Evolutionary conservation across 2,113 vertebrate species (phyloP).

Genomic region (Cathartes aura): DNA sequence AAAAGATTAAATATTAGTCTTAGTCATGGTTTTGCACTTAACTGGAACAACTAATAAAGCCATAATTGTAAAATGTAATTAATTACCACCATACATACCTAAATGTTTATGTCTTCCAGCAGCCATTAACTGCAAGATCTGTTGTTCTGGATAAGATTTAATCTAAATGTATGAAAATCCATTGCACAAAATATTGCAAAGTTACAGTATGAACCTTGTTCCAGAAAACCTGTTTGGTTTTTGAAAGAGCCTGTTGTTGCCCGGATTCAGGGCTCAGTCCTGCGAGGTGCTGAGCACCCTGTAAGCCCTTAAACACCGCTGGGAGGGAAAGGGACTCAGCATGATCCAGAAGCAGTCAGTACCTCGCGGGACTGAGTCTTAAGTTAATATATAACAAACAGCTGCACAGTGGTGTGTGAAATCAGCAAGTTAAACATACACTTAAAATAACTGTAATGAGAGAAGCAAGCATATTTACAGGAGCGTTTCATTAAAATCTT

Average conservation of each 20-base stretch:
- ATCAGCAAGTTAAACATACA: slow-evolving; percentile 70
- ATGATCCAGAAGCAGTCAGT: background rate
- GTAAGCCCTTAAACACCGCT: background rate
- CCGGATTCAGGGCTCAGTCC: background rate
- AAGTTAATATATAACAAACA: slow-evolving; percentile 76
- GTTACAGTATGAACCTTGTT: slow-evolving; percentile 44
- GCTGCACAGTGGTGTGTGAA: slow-evolving; percentile 53
- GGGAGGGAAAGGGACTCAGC: background rate
- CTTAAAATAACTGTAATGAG: slow-evolving; percentile 51
- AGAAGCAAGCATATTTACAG: background rate
- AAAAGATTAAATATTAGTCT: background rate
- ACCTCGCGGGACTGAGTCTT: background rate
- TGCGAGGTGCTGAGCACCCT: background rate
- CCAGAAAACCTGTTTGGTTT: slow-evolving; percentile 39
- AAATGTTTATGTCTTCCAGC: slow-evolving; percentile 9
- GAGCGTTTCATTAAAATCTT: background rate
- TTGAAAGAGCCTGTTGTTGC: slow-evolving; percentile 30
- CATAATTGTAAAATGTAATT: background rate
- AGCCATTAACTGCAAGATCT: background rate
- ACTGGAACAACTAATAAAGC: slow-evolving; percentile 2
- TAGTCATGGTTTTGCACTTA: background rate
- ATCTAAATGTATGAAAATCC: slow-evolving; percentile 9
- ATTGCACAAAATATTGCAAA: slow-evolving; percentile 12
- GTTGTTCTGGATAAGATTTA: background rate
- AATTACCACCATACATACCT: background rate